phyloP scores from a whole-genome alignment of 2,113 vertebrate genomes.

The Zonotrichia leucophrys region DNA sequence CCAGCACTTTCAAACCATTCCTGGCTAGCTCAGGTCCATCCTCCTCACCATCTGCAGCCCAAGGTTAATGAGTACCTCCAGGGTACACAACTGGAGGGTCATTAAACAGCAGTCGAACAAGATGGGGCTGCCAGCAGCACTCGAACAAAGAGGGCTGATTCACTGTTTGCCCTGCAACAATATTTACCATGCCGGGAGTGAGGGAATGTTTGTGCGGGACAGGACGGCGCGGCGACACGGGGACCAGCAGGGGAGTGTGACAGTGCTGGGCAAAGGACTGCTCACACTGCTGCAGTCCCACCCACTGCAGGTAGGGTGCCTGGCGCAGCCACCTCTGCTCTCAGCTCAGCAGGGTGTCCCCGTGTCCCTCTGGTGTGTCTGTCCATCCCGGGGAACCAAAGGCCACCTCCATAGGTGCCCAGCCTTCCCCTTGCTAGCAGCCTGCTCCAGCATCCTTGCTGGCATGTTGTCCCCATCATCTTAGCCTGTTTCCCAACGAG shows the following conservation, averaged over 20 bases:
- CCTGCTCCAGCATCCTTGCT: background rate
- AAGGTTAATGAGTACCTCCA: constrained; percentile 72
- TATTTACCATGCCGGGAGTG: constrained; percentile 54
- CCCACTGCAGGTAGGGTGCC: background rate
- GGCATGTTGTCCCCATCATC: background rate
- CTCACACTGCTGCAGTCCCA: background rate
- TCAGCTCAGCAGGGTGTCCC: background rate
- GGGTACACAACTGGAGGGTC: constrained; percentile 69
- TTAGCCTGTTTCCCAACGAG: background rate
- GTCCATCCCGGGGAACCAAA: background rate
- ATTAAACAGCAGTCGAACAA: constrained; percentile 73
- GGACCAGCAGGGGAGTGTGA: background rate
- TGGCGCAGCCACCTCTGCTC: background rate
- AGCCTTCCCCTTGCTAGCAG: background rate
- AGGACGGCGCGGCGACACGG: background rate
- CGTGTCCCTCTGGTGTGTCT: background rate
- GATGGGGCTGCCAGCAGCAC: constrained; percentile 41
- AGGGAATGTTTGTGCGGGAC: constrained; percentile 60
- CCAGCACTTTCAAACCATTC: constrained; percentile 8
- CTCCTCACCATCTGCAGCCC: constrained; percentile 62
- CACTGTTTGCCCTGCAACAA: constrained; percentile 70
- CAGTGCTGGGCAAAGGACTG: accelerated
- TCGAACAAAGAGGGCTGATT: constrained; percentile 64
- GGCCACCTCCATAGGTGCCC: too few species aligned
- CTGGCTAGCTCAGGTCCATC: background rate